Base-by-base conservation (phyloP, 2,888 invertebrate genomes). In the Sarcophaga variegata region DNA sequence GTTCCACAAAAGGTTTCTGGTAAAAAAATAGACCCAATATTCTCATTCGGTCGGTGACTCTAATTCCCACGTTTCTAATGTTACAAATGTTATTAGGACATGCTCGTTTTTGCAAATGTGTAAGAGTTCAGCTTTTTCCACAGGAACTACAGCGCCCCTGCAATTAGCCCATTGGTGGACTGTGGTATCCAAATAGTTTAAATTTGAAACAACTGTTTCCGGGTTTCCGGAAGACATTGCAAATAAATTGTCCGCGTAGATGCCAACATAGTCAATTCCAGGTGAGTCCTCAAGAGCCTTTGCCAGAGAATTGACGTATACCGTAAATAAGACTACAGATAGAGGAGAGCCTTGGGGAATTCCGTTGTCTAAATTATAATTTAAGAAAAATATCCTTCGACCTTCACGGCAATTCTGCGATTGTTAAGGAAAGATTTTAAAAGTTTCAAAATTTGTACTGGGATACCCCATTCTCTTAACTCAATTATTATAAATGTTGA, bases 1-100 rank as follows among this genome's bases (percentile, higher is more conserved):
- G 12, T 74, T 82, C 82, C 85, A 79, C 20, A 85, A 49, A 17
- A 82, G 45, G 12, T 85, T 85, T 74, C 64, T 81, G 4, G 85
- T 63, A 37, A 20, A 20, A 85, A 10, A 63, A 25, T 20, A 76
- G 20, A 12, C 69, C 77, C 4, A 72, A 37, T 10, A 37, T 37
- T 37, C 37, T 10, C 4, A 78, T 76, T 62, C 59, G 54, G 62
- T 72, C 60, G 11, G 20, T 17, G n/a, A 49, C 10, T 12, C 14
- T 22, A 14, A 83, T 20, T 11, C 47, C 4, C 3, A 75, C 20
- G 12, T 64, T 47, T 20, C 69, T 27, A 1, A 79, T 5, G 3
- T 22, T n/a, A 12, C 75, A 54, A 3, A 27, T 25, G 2, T 77
- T 49, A 12, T 22, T 17, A 12, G 22, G 12, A 20, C 80, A 83